Evolutionary conservation across 1,140 invertebrate genomes (phyloP).

Genomic region (Saccostrea echinata): DNA sequence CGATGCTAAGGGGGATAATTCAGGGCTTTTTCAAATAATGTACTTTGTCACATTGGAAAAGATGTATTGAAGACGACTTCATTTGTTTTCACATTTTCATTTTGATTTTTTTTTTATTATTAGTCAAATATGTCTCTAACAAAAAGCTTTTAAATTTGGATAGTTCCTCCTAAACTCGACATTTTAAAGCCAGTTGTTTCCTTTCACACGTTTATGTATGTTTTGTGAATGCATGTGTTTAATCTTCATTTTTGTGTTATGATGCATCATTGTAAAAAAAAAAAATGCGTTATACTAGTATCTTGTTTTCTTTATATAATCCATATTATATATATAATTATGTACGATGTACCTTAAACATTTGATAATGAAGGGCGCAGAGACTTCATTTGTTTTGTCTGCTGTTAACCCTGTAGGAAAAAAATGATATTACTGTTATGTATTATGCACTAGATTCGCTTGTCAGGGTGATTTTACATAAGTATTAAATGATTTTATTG

Average conservation of each 20-base stretch:
- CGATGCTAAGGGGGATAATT: not conserved
- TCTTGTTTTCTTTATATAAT: not conserved
- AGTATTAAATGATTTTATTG: constrained; percentile 5
- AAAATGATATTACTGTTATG: constrained; percentile 32
- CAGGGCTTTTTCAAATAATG: not conserved
- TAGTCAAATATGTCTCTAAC: not conserved
- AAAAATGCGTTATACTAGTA: not conserved
- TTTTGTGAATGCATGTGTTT: not conserved
- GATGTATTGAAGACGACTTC: not conserved
- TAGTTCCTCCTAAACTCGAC: not conserved
- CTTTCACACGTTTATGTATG: not conserved
- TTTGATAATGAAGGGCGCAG: constrained; percentile 16
- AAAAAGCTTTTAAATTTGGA: not conserved
- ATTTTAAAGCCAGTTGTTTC: not conserved
- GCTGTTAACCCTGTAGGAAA: not conserved
- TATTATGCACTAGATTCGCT: not conserved
- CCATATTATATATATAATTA: not conserved
- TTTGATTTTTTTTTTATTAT: no score
- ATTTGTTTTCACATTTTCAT: no score
- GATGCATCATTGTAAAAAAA: not conserved
- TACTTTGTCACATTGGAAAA: not conserved
- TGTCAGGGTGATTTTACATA: not conserved
- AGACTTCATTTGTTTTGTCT: constrained; percentile 25
- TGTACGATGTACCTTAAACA: not conserved
- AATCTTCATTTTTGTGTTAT: not conserved